These are phyloP conservation scores for Planiliza haematocheilus DNA, from an alignment of 2,113 vertebrate species.

Conservation along the genomic window DNA sequence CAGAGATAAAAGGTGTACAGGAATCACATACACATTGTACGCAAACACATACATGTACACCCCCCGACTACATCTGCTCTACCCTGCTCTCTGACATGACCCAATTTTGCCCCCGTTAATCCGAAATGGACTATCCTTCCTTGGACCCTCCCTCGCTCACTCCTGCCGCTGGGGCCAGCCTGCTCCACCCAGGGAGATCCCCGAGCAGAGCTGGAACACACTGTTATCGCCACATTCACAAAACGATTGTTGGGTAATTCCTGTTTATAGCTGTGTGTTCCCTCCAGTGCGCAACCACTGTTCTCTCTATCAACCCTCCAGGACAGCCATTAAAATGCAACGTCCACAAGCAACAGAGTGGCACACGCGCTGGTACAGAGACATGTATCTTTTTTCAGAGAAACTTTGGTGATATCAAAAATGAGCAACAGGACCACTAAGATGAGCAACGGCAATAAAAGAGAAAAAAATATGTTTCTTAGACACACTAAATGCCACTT, in stretches of 20 bases:
- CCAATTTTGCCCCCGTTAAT: constrained; percentile 60
- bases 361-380: constrained; percentile 5
- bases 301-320: constrained; percentile 78
- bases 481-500: not conserved
- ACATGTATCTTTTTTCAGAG: constrained; percentile 11
- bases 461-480: not conserved
- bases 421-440: not conserved
- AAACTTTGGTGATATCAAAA: constrained; percentile 5
- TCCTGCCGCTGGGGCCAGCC: constrained; percentile 57
- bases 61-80: constrained; percentile 26
- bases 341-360: constrained; percentile 14
- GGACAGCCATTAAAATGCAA: constrained; percentile 37
- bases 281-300: constrained; percentile 72
- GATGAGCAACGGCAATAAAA: not conserved
- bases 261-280: constrained; percentile 90
- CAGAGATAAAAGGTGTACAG: constrained; percentile 65
- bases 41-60: constrained; percentile 44
- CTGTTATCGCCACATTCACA: constrained; percentile 90
- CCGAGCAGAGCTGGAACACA: constrained; percentile 88
- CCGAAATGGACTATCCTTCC: constrained; percentile 60
- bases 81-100: constrained; percentile 66
- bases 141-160: constrained; percentile 24
- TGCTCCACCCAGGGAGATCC: constrained; percentile 89
- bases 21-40: constrained; percentile 38
- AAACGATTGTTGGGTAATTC: constrained; percentile 95